Conservation (phyloP, 2,888 invertebrate genomes). For the Tubulanus polymorphus region DNA sequence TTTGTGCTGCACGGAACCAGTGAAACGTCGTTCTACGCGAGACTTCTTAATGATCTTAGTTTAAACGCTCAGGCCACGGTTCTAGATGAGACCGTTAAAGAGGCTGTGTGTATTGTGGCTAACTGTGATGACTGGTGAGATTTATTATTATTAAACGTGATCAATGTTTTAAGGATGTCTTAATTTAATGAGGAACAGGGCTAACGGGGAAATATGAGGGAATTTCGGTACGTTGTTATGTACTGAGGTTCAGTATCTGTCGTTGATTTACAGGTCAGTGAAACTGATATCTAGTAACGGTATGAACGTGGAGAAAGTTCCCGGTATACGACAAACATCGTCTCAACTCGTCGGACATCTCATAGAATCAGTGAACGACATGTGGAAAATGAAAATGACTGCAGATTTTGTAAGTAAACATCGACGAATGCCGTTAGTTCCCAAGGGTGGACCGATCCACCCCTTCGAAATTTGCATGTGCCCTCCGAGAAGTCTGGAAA, state of each 20-base stretch:
- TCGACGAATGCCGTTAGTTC: no score
- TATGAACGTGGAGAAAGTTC: constrained; percentile 26
- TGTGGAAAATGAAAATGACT: constrained; percentile 72
- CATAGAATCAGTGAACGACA: constrained; percentile 75
- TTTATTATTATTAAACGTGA: constrained; percentile 19
- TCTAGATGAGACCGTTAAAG: constrained; percentile 66
- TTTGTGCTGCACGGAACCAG: constrained; percentile 54
- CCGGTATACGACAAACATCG: constrained; percentile 26
- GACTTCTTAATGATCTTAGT: constrained; percentile 44
- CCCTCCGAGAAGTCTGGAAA: no score
- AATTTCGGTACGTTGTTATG: background rate
- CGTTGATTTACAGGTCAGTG: constrained; percentile 33
- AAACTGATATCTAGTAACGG: constrained; percentile 41
- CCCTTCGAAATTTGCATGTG: no score
- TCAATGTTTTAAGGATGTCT: background rate
- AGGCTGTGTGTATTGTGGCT: constrained; percentile 78
- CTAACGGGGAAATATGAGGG: background rate
- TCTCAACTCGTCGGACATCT: constrained; percentile 78
- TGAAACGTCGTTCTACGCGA: constrained; percentile 37
- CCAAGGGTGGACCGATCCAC: no score
- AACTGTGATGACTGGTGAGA: constrained; percentile 74
- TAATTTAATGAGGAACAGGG: background rate
- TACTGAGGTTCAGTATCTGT: no score
- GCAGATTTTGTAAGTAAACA: constrained; percentile 69
- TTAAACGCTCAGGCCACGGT: constrained; percentile 47